Base-by-base conservation (phyloP, 1,140 invertebrate genomes). In the Macrostomum lignano region DNA sequence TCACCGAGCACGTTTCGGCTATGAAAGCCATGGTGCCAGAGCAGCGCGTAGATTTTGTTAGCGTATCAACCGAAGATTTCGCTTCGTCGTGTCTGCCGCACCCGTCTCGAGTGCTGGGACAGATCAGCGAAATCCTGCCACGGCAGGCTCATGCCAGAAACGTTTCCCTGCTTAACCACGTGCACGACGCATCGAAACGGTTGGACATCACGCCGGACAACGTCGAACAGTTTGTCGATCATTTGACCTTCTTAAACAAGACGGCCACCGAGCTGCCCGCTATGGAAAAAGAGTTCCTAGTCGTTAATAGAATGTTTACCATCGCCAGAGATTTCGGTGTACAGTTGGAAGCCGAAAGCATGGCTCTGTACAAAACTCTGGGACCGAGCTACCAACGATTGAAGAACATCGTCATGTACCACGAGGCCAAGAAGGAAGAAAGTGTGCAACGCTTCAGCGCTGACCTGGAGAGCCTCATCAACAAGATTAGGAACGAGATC, bases 341-440 rank as follows among this genome's bases (percentile, higher is more conserved):
- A 0, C 37, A 39, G 5, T 42, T 56, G 6, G 39, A 45, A 17
- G 46, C 51, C 19, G 55, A 58, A 40, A 44, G 51, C 14, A 40
- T 51, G 32, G 52, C 55, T 14, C 37, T 56, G 21, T 56, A 51
- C 29, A 47, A 54, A 40, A 52, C 50, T 10, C 39, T 58, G 15
- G 45, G 46, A 10, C 48, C 50, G n/a, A 52, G 46, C 29, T 55
- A 55, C 36, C 50, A 53, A 35, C 49, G 51, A 25, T 33, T 57
- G 5, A 57, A 54, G 52, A 44, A 47, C 20, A 49, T 45, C 21
- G 45, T 58, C 11, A 36, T 58, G 30, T 55, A 47, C 40, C 47
- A 48, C 40, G 53, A 58, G 36, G 55, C 55, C n/a, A 55, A 55
- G 39, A 52, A 51, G 31, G 55, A 58, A 40, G 53, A 56, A 31